Base-by-base conservation (phyloP, 2,797 vertebrate species). In the Cephalopachus bancanus region DNA sequence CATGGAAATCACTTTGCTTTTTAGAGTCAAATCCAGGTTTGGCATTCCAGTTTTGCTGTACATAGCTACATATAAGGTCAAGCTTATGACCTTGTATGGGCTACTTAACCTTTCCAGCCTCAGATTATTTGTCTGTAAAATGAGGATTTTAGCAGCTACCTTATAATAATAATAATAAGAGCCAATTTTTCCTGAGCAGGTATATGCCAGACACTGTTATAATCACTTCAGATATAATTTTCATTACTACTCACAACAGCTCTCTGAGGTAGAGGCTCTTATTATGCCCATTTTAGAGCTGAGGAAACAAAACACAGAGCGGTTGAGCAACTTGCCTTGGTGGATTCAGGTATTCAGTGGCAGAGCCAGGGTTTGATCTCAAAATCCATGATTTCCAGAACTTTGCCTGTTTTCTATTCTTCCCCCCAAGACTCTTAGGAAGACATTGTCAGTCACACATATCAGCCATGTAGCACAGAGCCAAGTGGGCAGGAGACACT, bases 401-500 rank as follows among this genome's bases (percentile, higher is more conserved):
- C 55, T 4, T 60, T 7, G 24, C 37, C 64, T 26, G 0, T 19
- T 11, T 37, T 20, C 10, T 49, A 12, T 83, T 55, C 24, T 6
- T 24, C 37, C n/a, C n/a, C 4, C 10, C 24, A 2, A 2, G 22
- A 17, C 26, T 22, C 9, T 11, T 3, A 17, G 37, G 59, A 62
- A 19, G 67, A 12, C 51, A 5, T 2, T 22, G 49, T 20, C 7
- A 0, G 1, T 24, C 53, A 1, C 26, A 19, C 10, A 0, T 2
- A 0, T 7, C 17, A 4, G 5, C 44, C 1, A 0, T 0, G 10
- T 14, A 15, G 2, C 55, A 2, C n/a, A 1, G 16, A 3, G 19
- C 24, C 33, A 33, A 15, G 28, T n/a, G 19, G 37, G 2, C 15
- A 26, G n/a, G 33, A 49, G 15, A 33, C 10, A 2, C 65, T 44